Conservation (phyloP, 2,888 invertebrate species). For the Tineola bisselliella region DNA sequence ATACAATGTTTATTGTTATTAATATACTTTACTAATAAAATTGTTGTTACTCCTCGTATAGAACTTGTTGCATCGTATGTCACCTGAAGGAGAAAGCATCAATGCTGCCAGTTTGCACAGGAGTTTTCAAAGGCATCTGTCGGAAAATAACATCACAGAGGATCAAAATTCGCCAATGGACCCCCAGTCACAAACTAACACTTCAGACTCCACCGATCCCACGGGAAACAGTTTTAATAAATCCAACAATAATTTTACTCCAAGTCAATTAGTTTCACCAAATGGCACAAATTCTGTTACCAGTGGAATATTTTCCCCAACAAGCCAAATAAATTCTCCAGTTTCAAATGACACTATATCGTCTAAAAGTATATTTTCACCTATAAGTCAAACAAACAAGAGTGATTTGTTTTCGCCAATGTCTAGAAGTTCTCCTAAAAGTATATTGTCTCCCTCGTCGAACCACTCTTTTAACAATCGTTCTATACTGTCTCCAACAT, state of each 20-base stretch:
- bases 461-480: conserved; percentile 31
- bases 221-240: conserved; percentile 50
- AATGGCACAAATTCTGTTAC: conserved; percentile 63
- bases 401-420: conserved; percentile 59
- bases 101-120: conserved; percentile 73
- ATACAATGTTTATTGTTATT: background rate
- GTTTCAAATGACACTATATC: conserved; percentile 64
- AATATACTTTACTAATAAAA: conserved; percentile 27
- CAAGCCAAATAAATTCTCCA: conserved; percentile 64
- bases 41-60: conserved; percentile 55
- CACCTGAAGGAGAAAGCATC: conserved; percentile 74
- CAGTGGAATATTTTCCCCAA: conserved; percentile 63
- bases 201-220: conserved; percentile 48
- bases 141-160: conserved; percentile 45
- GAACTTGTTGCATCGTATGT: conserved; percentile 75
- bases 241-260: conserved; percentile 41
- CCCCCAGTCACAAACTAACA: conserved; percentile 49
- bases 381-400: conserved; percentile 60
- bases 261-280: conserved; percentile 57
- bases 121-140: conserved; percentile 70
- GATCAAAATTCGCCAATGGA: conserved; percentile 55
- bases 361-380: conserved; percentile 63
- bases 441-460: conserved; percentile 56
- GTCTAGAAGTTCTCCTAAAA: conserved; percentile 60
- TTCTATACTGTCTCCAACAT: conserved; percentile 50